Base-by-base conservation (phyloP, 2,888 invertebrate species). In the Rutpela maculata region DNA sequence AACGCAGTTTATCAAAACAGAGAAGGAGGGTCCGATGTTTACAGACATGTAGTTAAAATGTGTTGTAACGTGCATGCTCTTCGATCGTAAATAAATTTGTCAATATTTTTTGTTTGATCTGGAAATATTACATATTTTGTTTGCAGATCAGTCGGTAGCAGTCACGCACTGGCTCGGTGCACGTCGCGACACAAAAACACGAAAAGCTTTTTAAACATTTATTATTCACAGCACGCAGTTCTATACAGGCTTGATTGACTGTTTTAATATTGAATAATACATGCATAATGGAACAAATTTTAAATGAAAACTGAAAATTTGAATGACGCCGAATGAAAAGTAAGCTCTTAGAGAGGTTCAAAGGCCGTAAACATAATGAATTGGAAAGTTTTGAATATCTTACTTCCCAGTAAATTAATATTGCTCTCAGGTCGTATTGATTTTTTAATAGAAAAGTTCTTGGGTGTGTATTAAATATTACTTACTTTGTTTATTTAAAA, bases 201-300 rank as follows among this genome's bases (percentile, higher is more conserved):
- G 88, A 81, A 87, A 88, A 88, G 86, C 87, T 85, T 86, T 88
- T 87, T 84, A 85, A 84, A 81, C 84, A 87, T 87, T 87, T 86
- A 86, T 86, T 87, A 88, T 87, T 86, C 87, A 83, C 74, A 74
- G 83, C 86, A 86, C 85, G 85, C 85, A 84, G 85, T 85, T 82
- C 84, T 80, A 80, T 84, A 82, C 83, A 80, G 82, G 74, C 79
- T 82, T 84, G 86, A 86, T 87, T 86, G 87, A 86, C 85, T 85
- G 84, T 84, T 86, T 84, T 84, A 86, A 85, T 85, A 84, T 85
- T 83, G 84, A 85, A 85, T 84, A 84, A 84, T 82, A 82, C 79
- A 81, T 73, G 73, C 79, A 81, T 82, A 83, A 84, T 82, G 83
- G 82, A 76, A 70, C 79, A 77, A 81, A 78, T 80, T 83, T 80